phyloP scores from a whole-genome alignment of 2,797 vertebrate species.

The Perdix hodgsoniae region DNA sequence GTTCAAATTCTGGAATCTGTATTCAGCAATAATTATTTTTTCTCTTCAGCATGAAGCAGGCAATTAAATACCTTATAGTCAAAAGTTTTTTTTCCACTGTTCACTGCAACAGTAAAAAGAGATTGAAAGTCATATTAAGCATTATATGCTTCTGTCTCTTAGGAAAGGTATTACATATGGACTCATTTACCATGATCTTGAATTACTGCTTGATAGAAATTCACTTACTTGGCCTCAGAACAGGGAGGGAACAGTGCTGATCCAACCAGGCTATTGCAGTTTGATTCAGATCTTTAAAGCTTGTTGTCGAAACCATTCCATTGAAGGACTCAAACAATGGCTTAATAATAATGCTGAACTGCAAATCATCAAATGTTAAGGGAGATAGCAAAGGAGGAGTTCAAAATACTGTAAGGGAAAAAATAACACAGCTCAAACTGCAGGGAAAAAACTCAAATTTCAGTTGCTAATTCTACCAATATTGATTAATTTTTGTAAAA shows the following conservation, averaged over 20 bases:
- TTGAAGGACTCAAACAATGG: conserved; percentile 97
- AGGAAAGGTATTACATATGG: neutral
- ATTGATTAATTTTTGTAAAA: neutral
- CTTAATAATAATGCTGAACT: conserved; percentile 97
- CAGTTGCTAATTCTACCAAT: neutral
- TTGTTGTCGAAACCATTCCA: conserved; percentile 89
- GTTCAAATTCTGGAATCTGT: neutral
- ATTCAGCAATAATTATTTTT: neutral
- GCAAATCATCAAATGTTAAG: conserved; percentile 78
- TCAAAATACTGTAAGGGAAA: neutral
- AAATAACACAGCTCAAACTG: neutral
- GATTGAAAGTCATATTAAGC: neutral
- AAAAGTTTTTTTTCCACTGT: neutral
- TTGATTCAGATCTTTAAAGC: conserved; percentile 88
- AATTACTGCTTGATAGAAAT: neutral
- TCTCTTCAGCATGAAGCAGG: neutral
- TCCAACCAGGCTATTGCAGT: conserved; percentile 92
- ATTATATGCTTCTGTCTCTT: neutral
- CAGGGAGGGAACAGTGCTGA: conserved; percentile 90
- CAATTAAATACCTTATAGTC: neutral
- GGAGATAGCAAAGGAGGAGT: conserved; percentile 42
- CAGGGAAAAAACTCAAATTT: neutral
- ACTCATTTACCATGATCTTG: neutral
- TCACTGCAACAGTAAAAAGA: neutral
- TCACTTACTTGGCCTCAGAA: conserved; percentile 93